Evolutionary conservation across 2,888 invertebrate genomes (phyloP), one percentile per base, ranked within the genome.

Genomic region (Priocnemis perturbator): DNA sequence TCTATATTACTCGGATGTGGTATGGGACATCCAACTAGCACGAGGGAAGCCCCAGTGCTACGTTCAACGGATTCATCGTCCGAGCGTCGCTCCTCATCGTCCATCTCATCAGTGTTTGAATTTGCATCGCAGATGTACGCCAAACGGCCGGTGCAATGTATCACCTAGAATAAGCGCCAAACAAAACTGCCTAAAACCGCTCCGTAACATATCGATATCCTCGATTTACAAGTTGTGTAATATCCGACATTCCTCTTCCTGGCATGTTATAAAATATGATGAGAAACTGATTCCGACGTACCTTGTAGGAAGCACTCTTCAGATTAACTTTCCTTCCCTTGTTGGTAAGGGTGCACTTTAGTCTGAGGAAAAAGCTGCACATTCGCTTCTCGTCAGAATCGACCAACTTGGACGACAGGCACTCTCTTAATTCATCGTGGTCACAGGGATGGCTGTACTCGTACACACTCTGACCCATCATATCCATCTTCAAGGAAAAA

Each of bases 371-470:
- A 83, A 95, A 91, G 20, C 91, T 91, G 1, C 93, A 90, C 0
- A 90, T 87, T 0, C 91, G 91, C 15, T 87, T 87, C n/a, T 86
- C 83, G 26, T 87, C 87, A 58, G 83, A 85, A 21, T 90, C 88
- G 19, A 83, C 82, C 14, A 89, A 80, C 75, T 91, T 92, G n/a
- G 89, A 85, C 0, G 90, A 89, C 19, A 94, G 88, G 70, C 93
- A 90, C 64, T 93, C 93, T 74, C 91, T 91, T 44, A 98, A 93
- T 90, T 98, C 98, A 37, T 96, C 96, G 86, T 98, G 98, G 90
- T 99, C 99, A 87, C 97, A 97, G 3, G 97, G 97, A 89, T 98
- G 98, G 73, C 95, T 94, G 90, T 97, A 98, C 85, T 98, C 98
- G 90, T 94, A 97, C 50, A 98, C 93, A 86, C 95, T 96, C 87